Evolutionary conservation across 2,113 vertebrate genomes (phyloP).

Genomic region (Ictalurus punctatus): DNA sequence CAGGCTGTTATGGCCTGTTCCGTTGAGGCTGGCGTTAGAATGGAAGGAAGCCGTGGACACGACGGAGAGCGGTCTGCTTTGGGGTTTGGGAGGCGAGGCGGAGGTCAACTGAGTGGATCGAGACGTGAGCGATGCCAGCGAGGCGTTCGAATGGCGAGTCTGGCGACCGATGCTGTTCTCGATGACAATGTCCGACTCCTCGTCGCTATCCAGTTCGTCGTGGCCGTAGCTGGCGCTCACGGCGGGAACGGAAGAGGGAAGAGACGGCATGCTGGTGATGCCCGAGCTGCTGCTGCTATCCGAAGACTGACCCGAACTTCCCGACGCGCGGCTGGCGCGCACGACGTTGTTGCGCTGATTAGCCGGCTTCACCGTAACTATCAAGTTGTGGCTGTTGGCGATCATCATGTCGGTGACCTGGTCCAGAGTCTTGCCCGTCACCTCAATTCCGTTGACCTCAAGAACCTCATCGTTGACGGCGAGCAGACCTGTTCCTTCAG

Average conservation of each 20-base stretch:
- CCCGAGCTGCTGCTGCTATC: slow-evolving; percentile 87
- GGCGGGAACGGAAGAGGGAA: slow-evolving; percentile 70
- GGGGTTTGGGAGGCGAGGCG: slow-evolving; percentile 64
- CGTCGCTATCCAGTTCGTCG: slow-evolving; percentile 93
- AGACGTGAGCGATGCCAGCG: slow-evolving; percentile 60
- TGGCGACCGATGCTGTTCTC: slow-evolving; percentile 84
- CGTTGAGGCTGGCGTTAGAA: slow-evolving; percentile 81
- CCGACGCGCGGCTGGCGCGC: slow-evolving; percentile 84
- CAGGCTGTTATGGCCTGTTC: slow-evolving; percentile 69
- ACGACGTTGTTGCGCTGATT: slow-evolving; percentile 97
- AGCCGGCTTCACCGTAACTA: slow-evolving; percentile 94
- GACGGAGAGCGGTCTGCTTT: slow-evolving; percentile 67
- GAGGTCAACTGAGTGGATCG: slow-evolving; percentile 24
- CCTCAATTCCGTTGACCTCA: slow-evolving; percentile 99
- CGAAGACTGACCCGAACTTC: slow-evolving; percentile 88
- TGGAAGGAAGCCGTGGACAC: slow-evolving; percentile 79
- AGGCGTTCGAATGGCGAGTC: slow-evolving; percentile 72
- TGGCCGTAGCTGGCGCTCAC: slow-evolving; percentile 80
- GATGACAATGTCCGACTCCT: slow-evolving; percentile 92
- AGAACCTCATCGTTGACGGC: slow-evolving; percentile 98
- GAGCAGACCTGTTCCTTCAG: slow-evolving; percentile 93
- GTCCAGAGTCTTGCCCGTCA: slow-evolving; percentile 93
- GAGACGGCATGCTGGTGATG: slow-evolving; percentile 62
- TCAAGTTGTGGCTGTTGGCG: slow-evolving; percentile 98
- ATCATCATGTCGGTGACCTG: slow-evolving; percentile 99